These are phyloP conservation scores for Mesorhabditis belari DNA, from an alignment of 2,888 invertebrate genomes.

Conservation along the genomic window DNA sequence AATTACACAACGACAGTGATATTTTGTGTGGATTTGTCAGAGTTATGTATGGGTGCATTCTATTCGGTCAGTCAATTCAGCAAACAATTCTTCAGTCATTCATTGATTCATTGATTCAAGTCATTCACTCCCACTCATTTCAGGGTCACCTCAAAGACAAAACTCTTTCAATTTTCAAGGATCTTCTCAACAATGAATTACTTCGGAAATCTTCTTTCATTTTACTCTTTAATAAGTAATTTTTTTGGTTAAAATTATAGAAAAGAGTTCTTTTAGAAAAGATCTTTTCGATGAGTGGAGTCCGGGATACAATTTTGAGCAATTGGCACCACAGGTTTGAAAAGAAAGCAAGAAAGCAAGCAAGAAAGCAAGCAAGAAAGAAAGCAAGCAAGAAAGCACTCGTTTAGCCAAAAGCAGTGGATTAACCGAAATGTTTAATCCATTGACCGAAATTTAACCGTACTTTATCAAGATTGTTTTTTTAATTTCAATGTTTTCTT, in stretches of 20 bases:
- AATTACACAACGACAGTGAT: slow-evolving; percentile 15
- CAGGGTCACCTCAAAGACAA: slow-evolving; percentile 30
- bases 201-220: slow-evolving; percentile 14
- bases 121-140: slow-evolving; percentile 1
- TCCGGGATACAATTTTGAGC: slow-evolving; percentile 18
- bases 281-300: slow-evolving; percentile 25
- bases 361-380: background rate
- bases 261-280: background rate
- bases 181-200: slow-evolving; percentile 7
- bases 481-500: background rate
- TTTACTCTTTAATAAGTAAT: slow-evolving; percentile 19
- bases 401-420: no score
- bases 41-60: slow-evolving; percentile 26
- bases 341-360: background rate
- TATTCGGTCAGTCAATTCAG: slow-evolving; percentile 16
- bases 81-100: background rate
- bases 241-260: background rate
- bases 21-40: slow-evolving; percentile 31
- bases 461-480: background rate
- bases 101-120: background rate
- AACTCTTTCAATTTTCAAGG: slow-evolving; percentile 17
- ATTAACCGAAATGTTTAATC: no score
- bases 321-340: slow-evolving; percentile 17
- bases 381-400: background rate
- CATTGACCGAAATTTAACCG: background rate